Percentiles rank a stretch among this genome's conserved stretches.
These are phyloP conservation scores for Dichetophora obliterata DNA, from an alignment of 2,888 invertebrate species.

Conservation along the genomic window DNA sequence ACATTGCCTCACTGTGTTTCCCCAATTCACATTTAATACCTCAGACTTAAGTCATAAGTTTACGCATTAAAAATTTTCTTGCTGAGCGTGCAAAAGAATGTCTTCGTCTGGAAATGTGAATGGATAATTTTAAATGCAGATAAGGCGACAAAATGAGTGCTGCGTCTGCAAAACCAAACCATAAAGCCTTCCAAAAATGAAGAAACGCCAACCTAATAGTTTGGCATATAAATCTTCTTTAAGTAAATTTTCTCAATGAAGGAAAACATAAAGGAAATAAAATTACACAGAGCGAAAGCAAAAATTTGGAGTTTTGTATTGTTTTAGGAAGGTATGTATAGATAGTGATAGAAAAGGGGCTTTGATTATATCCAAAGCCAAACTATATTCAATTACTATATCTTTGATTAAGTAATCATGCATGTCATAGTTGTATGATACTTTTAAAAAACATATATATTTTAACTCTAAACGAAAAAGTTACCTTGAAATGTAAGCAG, in stretches of 20 bases:
- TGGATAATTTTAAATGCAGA: slow-evolving; percentile 16
- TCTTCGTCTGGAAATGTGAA: not conserved
- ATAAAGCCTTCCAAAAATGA: not conserved
- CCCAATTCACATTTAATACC: not conserved
- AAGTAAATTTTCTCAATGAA: not conserved
- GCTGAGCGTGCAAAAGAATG: slow-evolving; percentile 29
- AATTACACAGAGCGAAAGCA: not conserved
- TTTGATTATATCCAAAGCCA: not conserved
- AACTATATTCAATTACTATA: too few species aligned
- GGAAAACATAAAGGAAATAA: not conserved
- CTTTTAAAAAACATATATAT: too few species aligned
- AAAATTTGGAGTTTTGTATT: too few species aligned
- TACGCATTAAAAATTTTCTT: slow-evolving; percentile 22
- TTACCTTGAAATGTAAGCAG: too few species aligned
- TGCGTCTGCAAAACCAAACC: not conserved
- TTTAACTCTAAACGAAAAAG: too few species aligned
- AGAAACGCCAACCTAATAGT: slow-evolving; percentile 4
- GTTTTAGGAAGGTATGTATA: not conserved
- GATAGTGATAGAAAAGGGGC: not conserved
- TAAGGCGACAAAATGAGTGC: slow-evolving; percentile 18
- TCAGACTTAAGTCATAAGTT: slow-evolving; percentile 14
- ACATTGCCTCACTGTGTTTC: not conserved
- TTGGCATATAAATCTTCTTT: slow-evolving; percentile 14
- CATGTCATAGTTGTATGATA: too few species aligned
- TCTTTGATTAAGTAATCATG: too few species aligned